Conservation (phyloP, 2,113 vertebrate species). For the Mohoua ochrocephala region DNA sequence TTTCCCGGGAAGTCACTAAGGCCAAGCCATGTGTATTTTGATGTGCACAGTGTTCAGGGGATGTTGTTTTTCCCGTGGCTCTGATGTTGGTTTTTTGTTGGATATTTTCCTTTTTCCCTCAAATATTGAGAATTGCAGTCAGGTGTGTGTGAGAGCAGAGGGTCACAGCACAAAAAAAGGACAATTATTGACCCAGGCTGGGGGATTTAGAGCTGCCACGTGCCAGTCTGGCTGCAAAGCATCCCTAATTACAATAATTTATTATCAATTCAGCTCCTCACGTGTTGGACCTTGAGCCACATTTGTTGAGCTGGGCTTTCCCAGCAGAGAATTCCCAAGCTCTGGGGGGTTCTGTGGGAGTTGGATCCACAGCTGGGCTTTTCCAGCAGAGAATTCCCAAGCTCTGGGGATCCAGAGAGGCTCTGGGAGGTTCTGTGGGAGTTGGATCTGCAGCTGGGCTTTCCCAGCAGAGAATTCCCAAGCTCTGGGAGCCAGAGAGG, state of each 20-base stretch:
- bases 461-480: neutral
- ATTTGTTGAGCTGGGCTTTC: neutral
- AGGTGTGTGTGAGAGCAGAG: neutral
- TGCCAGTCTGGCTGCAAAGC: neutral
- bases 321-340: neutral
- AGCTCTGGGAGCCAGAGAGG: too few relatives aligned
- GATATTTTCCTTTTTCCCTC: neutral
- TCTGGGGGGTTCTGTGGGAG: neutral
- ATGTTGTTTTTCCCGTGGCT: neutral
- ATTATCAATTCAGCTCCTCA: neutral
- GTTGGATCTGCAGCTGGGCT: neutral
- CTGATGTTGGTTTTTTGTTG: neutral
- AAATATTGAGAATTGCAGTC: too few relatives aligned
- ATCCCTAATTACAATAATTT: neutral
- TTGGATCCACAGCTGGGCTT: neutral
- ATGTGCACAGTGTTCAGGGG: fast-evolving
- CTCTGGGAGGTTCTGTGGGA: neutral
- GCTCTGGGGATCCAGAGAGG: too few relatives aligned
- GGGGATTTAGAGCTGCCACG: neutral
- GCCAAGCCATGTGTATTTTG: fast-evolving
- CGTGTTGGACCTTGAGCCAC: neutral
- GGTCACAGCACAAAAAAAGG: neutral
- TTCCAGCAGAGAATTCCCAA: neutral
- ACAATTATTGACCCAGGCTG: neutral
- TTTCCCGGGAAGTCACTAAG: neutral